phyloP scores from a whole-genome alignment of 2,888 invertebrate species.

The Nomada lathburiana region DNA sequence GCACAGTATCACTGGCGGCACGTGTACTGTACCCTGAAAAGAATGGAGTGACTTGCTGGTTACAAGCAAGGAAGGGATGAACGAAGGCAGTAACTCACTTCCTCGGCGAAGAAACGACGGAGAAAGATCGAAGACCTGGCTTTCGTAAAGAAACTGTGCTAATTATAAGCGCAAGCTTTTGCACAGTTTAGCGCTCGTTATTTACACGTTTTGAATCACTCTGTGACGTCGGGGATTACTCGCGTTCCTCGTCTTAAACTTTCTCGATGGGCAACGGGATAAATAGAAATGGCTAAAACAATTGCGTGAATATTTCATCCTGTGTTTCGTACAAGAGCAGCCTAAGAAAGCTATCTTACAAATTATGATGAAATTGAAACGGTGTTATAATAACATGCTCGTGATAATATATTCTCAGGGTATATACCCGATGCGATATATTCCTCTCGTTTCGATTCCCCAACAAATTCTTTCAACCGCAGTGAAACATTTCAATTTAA shows the following conservation, averaged over 20 bases:
- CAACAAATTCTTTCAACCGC: too few species aligned
- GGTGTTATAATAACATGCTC: too few species aligned
- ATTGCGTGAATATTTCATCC: too few species aligned
- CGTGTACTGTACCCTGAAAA: too few species aligned
- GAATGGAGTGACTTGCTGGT: not conserved
- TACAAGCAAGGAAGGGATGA: slow-evolving; percentile 15
- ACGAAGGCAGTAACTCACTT: slow-evolving; percentile 25
- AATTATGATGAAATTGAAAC: too few species aligned
- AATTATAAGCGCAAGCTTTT: slow-evolving; percentile 56
- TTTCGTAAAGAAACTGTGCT: slow-evolving; percentile 51
- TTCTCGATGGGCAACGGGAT: not conserved
- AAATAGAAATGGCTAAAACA: not conserved
- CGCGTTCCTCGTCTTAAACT: not conserved
- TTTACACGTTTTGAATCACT: slow-evolving; percentile 54
- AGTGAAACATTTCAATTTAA: too few species aligned
- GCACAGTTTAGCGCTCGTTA: slow-evolving; percentile 49
- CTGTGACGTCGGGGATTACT: not conserved
- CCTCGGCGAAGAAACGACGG: slow-evolving; percentile 12
- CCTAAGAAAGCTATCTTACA: too few species aligned
- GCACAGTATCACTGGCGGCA: not conserved
- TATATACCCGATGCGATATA: too few species aligned
- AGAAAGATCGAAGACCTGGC: slow-evolving; percentile 46
- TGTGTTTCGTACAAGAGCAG: too few species aligned
- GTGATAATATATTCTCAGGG: too few species aligned
- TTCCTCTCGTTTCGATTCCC: too few species aligned